Percentiles rank a stretch among this genome's conserved stretches.
Evolutionary conservation across 35 echinoderm and acorn worm genomes (phyloP).

Genomic region (Hemicentrotus pulcherrimus): DNA sequence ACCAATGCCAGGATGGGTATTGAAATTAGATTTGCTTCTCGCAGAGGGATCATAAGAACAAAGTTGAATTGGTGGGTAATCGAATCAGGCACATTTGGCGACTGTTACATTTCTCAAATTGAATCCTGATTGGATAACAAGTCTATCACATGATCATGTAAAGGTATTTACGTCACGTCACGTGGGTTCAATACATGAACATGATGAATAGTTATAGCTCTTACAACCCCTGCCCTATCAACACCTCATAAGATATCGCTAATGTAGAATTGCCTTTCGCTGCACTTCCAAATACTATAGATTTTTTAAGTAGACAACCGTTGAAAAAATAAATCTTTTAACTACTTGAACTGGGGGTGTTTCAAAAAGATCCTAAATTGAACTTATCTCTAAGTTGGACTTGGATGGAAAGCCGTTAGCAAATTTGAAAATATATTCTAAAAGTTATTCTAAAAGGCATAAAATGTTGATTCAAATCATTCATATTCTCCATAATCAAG

Average conservation of each 20-base stretch:
- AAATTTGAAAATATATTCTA: too few species aligned
- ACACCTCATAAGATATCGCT: neutral
- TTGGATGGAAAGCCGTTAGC: too few species aligned
- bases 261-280: neutral
- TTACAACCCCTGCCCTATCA: neutral
- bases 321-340: too few species aligned
- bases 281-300: too few species aligned
- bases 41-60: neutral
- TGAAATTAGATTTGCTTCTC: constrained; percentile 13
- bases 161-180: neutral
- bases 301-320: too few species aligned
- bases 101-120: constrained; percentile 32
- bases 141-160: neutral
- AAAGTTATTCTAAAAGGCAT: too few species aligned
- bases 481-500: too few species aligned
- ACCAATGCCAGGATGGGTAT: neutral
- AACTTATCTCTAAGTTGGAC: too few species aligned
- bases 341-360: too few species aligned
- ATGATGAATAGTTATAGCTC: neutral
- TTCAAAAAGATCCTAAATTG: too few species aligned
- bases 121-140: neutral
- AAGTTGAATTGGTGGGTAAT: neutral
- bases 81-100: neutral
- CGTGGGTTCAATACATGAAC: neutral
- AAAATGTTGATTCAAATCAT: too few species aligned